Base-by-base conservation (phyloP, 1,140 invertebrate genomes). In the Zaprionus ghesquierei region DNA sequence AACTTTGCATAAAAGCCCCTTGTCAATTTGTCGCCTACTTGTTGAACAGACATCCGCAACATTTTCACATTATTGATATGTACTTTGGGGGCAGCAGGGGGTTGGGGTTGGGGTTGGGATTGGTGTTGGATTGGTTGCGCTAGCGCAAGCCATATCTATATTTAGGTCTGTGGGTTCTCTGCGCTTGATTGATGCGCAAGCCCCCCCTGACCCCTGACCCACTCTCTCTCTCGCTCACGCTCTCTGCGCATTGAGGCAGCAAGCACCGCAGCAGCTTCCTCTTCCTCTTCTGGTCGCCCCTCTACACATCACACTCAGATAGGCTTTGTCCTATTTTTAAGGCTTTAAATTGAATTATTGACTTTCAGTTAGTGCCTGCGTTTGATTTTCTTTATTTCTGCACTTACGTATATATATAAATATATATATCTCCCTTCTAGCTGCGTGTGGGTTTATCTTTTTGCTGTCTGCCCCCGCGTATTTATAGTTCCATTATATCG, bases 291-390 rank as follows among this genome's bases (percentile, higher is more conserved):
- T n/a, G n/a, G 35, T 20, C 22, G 8, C 10, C 31, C 3, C 10
- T 12, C 20, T 13, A 12, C 13, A 2, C 20, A 56, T 63, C 63
- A 69, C 58, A 73, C 69, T 81, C 56, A 68, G 68, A 66, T 84
- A 79, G 75, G 75, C 75, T 64, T 69, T 81, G 79, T 82, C 65
- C 79, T 82, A 82, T 82, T 82, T 81, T 84, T 64, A 84, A 76
- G 80, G 76, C 77, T 73, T 82, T 65, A 69, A 77, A 74, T 56
- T 75, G 60, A 68, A 80, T 74, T 80, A 80, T 49, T 72, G 73
- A 65, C 69, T 29, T 62, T 25, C 25, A 23, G 44, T 60, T 15
- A 44, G 18, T 25, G 49, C 38, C 51, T 44, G 63, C 35, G 46
- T 53, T 46, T 15, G 35, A 23, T 50, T 60, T 20, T 50, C 44